Base-by-base conservation (phyloP, 2,113 vertebrate genomes). In the Misgurnus mizolepis region DNA sequence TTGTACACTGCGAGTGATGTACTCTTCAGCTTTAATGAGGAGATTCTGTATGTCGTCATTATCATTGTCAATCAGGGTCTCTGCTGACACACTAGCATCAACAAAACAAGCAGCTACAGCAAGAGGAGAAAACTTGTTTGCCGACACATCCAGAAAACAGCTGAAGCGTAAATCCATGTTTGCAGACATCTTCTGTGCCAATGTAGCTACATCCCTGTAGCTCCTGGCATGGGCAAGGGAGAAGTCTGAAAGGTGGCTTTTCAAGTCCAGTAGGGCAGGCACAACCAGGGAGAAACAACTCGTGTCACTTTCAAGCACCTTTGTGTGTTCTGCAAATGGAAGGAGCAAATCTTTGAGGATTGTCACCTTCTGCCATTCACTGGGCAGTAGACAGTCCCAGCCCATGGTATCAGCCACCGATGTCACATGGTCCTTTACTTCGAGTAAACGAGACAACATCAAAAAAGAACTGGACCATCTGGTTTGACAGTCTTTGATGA, bases 41-140 rank as follows among this genome's bases (percentile, higher is more conserved):
- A 81, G 53, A 39, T 58, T 64, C 64, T 75, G 71, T 27, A 75
- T 81, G 47, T 68, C 34, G 7, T 81, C 71, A 60, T 81, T 64
- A 58, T 62, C 41, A 39, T 41, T 34, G 10, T 67, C 72, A 66
- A 76, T 22, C 6, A 81, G 72, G 22, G 80, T 60, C 14, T 76
- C 80, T 22, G n/a, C 11, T 50, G 18, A 62, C 72, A 67, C 79
- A 60, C 71, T 76, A 56, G 72, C 34, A 64, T 76, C 39, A 18
- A 83, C 22, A 69, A 83, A 83, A 66, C 78, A 83, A 47, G 78
- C 78, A 64, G 78, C 64, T n/a, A 65, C 78, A 69, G 73, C 61
- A 71, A 70, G 43, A 22, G 43, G 45, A 50, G 67, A 69, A 69
- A 69, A 70, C 4, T 70, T 49, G 12, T 8, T 34, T 50, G 45